Evolutionary conservation across 92 coral and sea anemone species (phyloP), one percentile per base, ranked within the genome.

Genomic region (Parazoanthus swiftii): DNA sequence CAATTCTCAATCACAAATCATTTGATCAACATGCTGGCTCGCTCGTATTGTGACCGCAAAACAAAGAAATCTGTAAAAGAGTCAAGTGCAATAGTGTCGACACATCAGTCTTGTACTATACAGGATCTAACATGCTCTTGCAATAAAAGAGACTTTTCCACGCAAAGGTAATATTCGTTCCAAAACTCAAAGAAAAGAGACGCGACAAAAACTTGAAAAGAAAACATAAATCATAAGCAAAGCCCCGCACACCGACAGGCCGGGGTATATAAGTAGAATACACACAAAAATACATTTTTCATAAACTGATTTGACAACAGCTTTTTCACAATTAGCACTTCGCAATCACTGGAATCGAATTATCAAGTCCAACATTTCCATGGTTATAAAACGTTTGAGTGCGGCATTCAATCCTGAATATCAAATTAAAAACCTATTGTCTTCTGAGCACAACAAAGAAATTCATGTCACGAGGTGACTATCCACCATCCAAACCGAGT

Each of bases 321-420:
- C 29, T 73, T 84, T 48, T 73, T 84, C 74, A 51, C 67, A 84
- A 71, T 84, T 70, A 72, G 37, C 79, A 48, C 77, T 68, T 84
- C 37, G 67, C 66, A 81, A 46, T 84, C 58, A 70, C 85, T 81
- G 67, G 87, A 81, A 81, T 70, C n/a, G 88, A 66, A 77, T 80
- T 70, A 79, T 25, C 77, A 79, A 66, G 54, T 67, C 11, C 39
- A 79, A 74, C 80, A 95, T 95, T 88, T 86, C 94, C 98, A 95
- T 95, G 98, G 98, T 82, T 93, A 95, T 95, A 80, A 88, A 54
- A 86, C 37, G 77, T 85, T 85, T 71, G 88, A 91, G 94, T 66
- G 92, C 84, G 98, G 95, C 89, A 95, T 95, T 88, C 74, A 63
- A 56, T 63, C 37, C 66, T 86, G 90, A 85, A 92, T 86, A 86